A percentile compares a stretch with the other conserved stretches of the same genome.
Evolutionary conservation across 2,888 invertebrate species (phyloP).

Genomic region (Linnaemya vulpina): DNA sequence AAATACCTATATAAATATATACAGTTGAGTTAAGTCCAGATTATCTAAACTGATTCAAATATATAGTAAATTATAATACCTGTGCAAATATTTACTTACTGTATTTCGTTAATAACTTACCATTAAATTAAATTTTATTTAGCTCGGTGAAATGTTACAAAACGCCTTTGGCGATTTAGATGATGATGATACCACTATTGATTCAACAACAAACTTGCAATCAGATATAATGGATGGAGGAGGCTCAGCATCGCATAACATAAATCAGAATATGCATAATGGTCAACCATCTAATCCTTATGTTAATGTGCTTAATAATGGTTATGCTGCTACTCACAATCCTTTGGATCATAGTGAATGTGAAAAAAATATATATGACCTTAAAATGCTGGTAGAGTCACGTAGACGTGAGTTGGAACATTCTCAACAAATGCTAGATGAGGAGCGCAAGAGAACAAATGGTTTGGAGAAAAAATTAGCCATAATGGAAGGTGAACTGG

Average conservation of each 20-base stretch:
- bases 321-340: neutral
- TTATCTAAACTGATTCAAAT: too few relatives aligned
- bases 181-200: slow-evolving; percentile 87
- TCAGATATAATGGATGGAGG: slow-evolving; percentile 72
- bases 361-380: slow-evolving; percentile 75
- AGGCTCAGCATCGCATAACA: slow-evolving; percentile 12
- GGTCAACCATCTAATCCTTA: slow-evolving; percentile 3
- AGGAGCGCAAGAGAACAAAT: slow-evolving; percentile 77
- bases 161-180: slow-evolving; percentile 89
- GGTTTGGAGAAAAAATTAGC: slow-evolving; percentile 85
- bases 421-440: slow-evolving; percentile 81
- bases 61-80: too few relatives aligned
- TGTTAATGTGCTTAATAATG: slow-evolving; percentile 43
- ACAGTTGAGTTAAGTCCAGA: too few relatives aligned
- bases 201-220: slow-evolving; percentile 84
- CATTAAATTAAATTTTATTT: neutral
- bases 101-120: too few relatives aligned
- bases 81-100: too few relatives aligned
- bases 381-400: slow-evolving; percentile 83
- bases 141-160: slow-evolving; percentile 87
- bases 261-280: slow-evolving; percentile 39
- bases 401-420: slow-evolving; percentile 83
- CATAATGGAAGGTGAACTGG: slow-evolving; percentile 86
- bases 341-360: slow-evolving; percentile 43
- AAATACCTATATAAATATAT: neutral